phyloP scores from a whole-genome alignment of 2,797 vertebrate genomes.

The Sebastes oblongus region DNA sequence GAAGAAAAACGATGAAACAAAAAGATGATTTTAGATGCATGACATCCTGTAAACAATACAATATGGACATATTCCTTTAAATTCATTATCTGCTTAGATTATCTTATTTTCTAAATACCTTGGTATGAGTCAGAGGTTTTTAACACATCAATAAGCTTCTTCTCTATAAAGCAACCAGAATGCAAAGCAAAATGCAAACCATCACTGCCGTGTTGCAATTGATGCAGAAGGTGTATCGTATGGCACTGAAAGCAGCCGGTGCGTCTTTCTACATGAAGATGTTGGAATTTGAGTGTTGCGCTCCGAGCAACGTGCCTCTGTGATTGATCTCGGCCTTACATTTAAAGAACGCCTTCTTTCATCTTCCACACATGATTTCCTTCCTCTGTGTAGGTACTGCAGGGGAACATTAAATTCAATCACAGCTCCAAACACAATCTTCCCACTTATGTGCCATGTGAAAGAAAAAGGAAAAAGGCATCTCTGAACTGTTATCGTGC shows the following conservation, averaged over 20 bases:
- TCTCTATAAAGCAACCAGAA: background rate
- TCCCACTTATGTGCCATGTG: background rate
- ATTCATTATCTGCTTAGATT: background rate
- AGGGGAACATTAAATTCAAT: conserved; percentile 12
- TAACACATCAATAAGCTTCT: background rate
- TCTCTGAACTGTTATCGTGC: background rate
- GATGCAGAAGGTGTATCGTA: background rate
- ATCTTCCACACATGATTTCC: conserved; percentile 20
- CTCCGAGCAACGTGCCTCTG: background rate
- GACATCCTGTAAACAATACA: background rate
- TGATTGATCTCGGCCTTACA: conserved; percentile 2
- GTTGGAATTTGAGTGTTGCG: conserved; percentile 9
- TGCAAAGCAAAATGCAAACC: background rate
- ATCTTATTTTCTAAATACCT: background rate
- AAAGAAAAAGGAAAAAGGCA: background rate
- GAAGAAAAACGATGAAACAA: background rate
- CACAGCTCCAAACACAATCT: conserved; percentile 13
- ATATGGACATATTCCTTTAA: background rate
- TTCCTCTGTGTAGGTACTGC: conserved; percentile 13
- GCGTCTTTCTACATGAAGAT: background rate
- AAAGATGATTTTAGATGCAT: background rate
- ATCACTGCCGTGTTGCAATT: background rate
- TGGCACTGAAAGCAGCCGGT: background rate
- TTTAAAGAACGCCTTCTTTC: conserved; percentile 7
- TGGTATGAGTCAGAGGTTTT: background rate